These are phyloP conservation scores for Dorcus parallelipipedus DNA, from an alignment of 2,888 invertebrate genomes.

Conservation along the genomic window DNA sequence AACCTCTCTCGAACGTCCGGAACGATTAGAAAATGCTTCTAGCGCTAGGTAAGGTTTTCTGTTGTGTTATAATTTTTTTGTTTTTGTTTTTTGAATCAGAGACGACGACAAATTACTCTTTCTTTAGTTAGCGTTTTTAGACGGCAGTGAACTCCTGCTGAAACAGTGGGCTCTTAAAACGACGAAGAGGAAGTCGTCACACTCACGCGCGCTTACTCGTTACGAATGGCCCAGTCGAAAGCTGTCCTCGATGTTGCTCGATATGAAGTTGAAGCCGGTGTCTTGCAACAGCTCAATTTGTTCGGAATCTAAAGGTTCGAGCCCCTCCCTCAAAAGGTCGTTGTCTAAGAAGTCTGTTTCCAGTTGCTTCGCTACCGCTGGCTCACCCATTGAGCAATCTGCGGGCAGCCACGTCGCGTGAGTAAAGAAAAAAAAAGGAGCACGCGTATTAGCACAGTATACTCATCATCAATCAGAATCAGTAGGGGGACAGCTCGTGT, in stretches of 20 bases:
- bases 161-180: not conserved
- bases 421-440: not conserved
- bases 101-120: constrained; percentile 2
- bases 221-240: constrained; percentile 79
- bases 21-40: constrained; percentile 26
- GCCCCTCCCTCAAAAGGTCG: constrained; percentile 72
- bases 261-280: constrained; percentile 74
- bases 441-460: not conserved
- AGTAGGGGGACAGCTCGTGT: too few species aligned
- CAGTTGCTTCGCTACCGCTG: constrained; percentile 44
- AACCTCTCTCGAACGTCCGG: constrained; percentile 24
- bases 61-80: constrained; percentile 2
- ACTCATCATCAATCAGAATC: too few species aligned
- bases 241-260: constrained; percentile 89
- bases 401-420: constrained; percentile 20
- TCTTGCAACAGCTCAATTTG: constrained; percentile 87
- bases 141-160: constrained; percentile 18
- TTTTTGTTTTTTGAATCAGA: constrained; percentile 20
- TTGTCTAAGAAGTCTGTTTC: constrained; percentile 64
- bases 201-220: constrained; percentile 34
- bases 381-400: constrained; percentile 58
- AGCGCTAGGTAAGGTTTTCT: not conserved
- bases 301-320: constrained; percentile 80
- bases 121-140: not conserved
- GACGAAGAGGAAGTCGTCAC: too few species aligned